Evolutionary conservation across 2,797 vertebrate species (phyloP).

Genomic region (Halcyon smyrnensis): DNA sequence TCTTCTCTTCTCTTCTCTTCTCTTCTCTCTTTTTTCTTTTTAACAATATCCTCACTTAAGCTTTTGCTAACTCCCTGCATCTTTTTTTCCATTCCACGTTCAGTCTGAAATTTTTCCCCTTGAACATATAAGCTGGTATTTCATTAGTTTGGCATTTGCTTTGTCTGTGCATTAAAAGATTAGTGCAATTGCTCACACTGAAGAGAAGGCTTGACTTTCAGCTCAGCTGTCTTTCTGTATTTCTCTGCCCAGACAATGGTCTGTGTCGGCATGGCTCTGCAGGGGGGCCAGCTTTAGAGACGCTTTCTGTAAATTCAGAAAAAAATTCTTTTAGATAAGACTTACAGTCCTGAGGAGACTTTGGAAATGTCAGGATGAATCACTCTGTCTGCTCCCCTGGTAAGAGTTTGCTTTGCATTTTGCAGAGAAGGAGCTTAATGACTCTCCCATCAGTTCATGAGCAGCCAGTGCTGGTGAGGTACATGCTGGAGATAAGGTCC

Average conservation of each 20-base stretch:
- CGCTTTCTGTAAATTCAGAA: neutral
- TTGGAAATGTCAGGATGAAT: slow-evolving; percentile 5
- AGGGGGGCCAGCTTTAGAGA: neutral
- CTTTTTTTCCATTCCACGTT: neutral
- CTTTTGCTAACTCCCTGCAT: neutral
- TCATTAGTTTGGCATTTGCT: slow-evolving; percentile 57
- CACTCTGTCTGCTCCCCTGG: neutral
- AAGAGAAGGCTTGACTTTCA: neutral
- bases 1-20: too few relatives aligned
- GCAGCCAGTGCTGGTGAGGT: neutral
- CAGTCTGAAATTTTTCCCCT: neutral
- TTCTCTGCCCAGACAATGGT: neutral
- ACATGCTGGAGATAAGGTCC: fast-evolving
- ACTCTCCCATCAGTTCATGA: neutral
- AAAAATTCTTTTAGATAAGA: neutral
- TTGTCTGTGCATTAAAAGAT: slow-evolving; percentile 49
- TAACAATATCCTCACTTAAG: neutral
- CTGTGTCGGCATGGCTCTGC: fast-evolving
- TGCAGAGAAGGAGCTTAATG: neutral
- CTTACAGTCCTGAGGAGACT: neutral
- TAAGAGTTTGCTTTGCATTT: neutral
- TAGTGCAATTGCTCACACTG: neutral
- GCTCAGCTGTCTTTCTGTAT: neutral
- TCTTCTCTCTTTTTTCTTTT: neutral
- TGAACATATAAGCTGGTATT: neutral